These are phyloP conservation scores for Tachycineta bicolor DNA, from an alignment of 2,113 vertebrate species.

Conservation along the genomic window DNA sequence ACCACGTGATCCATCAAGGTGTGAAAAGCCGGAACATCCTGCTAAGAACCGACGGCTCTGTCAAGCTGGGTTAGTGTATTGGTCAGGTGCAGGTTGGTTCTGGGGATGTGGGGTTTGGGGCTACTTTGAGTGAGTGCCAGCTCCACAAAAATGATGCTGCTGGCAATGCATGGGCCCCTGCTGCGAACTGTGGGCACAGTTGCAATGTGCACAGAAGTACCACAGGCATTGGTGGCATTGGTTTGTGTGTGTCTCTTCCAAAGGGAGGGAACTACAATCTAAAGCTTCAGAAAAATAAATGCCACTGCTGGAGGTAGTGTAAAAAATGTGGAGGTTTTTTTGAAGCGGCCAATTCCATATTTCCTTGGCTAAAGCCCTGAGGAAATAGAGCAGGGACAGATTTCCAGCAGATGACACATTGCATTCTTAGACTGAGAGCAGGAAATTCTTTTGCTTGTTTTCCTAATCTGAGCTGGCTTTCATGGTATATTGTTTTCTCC, in stretches of 20 bases:
- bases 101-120: no score
- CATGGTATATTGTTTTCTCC: not conserved
- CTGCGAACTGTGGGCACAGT: not conserved
- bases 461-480: not conserved
- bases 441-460: not conserved
- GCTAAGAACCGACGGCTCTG: not conserved
- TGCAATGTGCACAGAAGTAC: rapidly evolving
- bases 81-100: no score
- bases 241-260: not conserved
- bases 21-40: not conserved
- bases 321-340: not conserved
- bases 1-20: not conserved
- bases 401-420: not conserved
- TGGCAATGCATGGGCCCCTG: not conserved
- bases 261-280: not conserved
- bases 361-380: not conserved
- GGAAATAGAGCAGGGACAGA: not conserved
- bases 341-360: not conserved
- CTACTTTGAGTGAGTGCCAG: no score
- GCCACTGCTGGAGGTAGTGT: not conserved
- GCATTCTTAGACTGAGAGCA: no score
- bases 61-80: no score
- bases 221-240: not conserved
- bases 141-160: no score
- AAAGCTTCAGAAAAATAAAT: not conserved